Conservation (phyloP, 2,113 vertebrate species). For the Brachypodius melanocephalos region DNA sequence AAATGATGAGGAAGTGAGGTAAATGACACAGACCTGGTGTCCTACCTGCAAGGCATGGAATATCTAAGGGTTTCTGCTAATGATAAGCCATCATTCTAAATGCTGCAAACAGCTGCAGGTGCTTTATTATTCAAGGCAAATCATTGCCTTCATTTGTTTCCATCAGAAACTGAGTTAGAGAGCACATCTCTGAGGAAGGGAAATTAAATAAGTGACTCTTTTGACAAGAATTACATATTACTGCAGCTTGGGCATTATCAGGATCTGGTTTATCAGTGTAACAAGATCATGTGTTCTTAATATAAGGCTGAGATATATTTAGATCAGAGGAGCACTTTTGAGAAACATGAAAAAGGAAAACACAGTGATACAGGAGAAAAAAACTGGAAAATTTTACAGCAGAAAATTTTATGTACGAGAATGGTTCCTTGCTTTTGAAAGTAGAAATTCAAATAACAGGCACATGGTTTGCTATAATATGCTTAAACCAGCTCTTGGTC, state of each 20-base stretch:
- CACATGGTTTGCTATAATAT: neutral
- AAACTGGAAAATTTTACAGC: neutral
- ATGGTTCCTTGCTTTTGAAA: neutral
- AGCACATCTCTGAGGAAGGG: slow-evolving; percentile 12
- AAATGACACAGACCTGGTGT: neutral
- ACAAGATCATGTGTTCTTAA: neutral
- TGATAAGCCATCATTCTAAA: slow-evolving; percentile 27
- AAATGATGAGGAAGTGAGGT: neutral
- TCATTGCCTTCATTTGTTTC: slow-evolving; percentile 43
- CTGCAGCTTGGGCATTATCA: slow-evolving; percentile 4
- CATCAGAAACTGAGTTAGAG: slow-evolving; percentile 17
- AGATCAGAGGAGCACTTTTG: neutral
- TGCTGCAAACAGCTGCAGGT: slow-evolving; percentile 53
- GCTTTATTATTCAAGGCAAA: slow-evolving; percentile 63
- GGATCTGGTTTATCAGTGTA: slow-evolving; percentile 3
- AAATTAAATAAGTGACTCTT: slow-evolving; percentile 44
- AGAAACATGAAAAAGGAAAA: neutral
- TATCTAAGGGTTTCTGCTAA: slow-evolving; percentile 5
- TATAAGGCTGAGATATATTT: neutral
- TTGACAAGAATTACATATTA: slow-evolving; percentile 25
- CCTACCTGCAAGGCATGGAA: slow-evolving; percentile 28
- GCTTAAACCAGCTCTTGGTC: neutral
- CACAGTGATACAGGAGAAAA: neutral
- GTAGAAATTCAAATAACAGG: neutral
- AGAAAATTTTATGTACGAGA: neutral